Percentiles rank a stretch among this genome's conserved stretches.
Evolutionary conservation across 2,113 vertebrate genomes (phyloP).

Genomic region (Acanthisitta chloris): DNA sequence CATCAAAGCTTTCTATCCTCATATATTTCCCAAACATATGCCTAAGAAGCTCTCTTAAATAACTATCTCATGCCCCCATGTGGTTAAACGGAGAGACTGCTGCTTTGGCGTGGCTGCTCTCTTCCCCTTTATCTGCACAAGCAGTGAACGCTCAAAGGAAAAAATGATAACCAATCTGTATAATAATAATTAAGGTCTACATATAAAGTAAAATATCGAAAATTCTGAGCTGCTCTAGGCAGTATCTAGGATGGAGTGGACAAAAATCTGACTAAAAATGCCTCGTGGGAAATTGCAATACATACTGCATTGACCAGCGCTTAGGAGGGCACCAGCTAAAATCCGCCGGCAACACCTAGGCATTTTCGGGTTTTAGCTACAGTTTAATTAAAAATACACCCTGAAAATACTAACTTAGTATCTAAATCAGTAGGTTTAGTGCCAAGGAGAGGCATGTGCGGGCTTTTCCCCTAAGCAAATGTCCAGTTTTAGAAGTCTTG

Average conservation of each 20-base stretch:
- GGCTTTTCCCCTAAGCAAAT: neutral
- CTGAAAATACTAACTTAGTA: neutral
- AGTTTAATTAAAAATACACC: neutral
- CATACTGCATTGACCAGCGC: neutral
- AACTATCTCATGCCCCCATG: slow-evolving; percentile 70
- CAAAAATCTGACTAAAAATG: neutral
- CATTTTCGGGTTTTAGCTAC: neutral
- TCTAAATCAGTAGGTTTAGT: neutral
- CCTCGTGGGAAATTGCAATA: neutral
- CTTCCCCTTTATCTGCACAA: neutral
- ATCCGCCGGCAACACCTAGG: neutral
- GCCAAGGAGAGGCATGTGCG: neutral
- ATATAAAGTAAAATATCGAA: neutral
- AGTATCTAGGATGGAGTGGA: neutral
- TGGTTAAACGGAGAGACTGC: slow-evolving; percentile 53
- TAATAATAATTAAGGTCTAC: neutral
- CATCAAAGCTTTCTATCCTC: neutral
- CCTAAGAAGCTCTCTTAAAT: slow-evolving; percentile 15
- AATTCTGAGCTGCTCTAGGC: neutral
- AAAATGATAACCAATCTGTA: neutral
- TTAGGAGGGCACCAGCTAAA: neutral
- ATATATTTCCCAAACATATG: neutral
- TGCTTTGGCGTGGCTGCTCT: neutral
- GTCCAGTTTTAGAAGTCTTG: neutral
- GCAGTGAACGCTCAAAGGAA: neutral